Evolutionary conservation across 2,888 invertebrate genomes (phyloP).

Genomic region (Patella pellucida): DNA sequence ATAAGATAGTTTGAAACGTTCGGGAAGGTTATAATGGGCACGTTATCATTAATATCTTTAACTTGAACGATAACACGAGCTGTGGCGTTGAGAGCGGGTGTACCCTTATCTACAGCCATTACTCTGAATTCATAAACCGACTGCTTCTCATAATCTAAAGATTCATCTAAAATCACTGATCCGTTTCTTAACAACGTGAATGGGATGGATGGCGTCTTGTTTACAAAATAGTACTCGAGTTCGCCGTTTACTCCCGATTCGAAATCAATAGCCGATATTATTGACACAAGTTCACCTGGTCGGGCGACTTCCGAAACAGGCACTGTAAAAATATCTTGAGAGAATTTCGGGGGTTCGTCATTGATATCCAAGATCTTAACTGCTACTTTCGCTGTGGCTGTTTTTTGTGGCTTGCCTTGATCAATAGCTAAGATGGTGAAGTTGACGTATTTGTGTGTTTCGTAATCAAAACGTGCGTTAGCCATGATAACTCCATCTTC

Average conservation of each 20-base stretch:
- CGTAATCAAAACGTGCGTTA: constrained; percentile 53
- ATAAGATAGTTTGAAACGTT: constrained; percentile 50
- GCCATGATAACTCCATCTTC: constrained; percentile 50
- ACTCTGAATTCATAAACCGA: constrained; percentile 51
- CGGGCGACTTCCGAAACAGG: constrained; percentile 48
- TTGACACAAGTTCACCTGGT: constrained; percentile 41
- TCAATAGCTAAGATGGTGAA: constrained; percentile 56
- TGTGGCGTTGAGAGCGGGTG: constrained; percentile 44
- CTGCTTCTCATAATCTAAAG: constrained; percentile 53
- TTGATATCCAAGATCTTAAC: constrained; percentile 53
- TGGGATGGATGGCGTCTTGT: constrained; percentile 31
- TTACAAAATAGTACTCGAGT: constrained; percentile 29
- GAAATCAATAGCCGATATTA: constrained; percentile 48
- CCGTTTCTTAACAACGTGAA: constrained; percentile 53
- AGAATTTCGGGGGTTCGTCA: constrained; percentile 56
- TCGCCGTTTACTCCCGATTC: constrained; percentile 53
- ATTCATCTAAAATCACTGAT: constrained; percentile 43
- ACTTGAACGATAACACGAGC: constrained; percentile 42
- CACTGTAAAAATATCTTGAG: constrained; percentile 45
- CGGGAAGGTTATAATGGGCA: constrained; percentile 54
- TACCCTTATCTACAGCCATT: constrained; percentile 57
- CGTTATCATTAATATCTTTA: constrained; percentile 53
- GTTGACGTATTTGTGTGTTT: constrained; percentile 42
- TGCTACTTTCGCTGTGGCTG: constrained; percentile 46
- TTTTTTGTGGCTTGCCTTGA: constrained; percentile 47